Conservation (phyloP, 1,140 invertebrate species). For the Trachymyrmex cornetzi region DNA sequence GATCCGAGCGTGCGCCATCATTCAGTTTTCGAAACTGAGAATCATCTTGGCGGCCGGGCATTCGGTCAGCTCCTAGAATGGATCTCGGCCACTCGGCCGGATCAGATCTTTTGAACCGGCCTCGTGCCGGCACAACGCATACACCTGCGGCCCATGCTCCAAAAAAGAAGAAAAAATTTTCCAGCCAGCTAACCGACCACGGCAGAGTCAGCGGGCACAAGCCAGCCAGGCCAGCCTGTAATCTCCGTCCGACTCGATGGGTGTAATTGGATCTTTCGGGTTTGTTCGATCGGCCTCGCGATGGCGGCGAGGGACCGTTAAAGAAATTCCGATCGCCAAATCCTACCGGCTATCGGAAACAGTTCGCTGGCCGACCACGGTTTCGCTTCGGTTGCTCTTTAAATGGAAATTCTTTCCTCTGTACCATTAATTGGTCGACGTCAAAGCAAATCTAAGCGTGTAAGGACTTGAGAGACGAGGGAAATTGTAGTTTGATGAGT, state of each 20-base stretch:
- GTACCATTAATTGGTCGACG: constrained; percentile 9
- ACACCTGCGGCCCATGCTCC: constrained; percentile 54
- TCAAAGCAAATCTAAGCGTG: constrained; percentile 38
- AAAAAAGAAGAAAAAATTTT: constrained; percentile 25
- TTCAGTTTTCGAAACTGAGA: constrained; percentile 62
- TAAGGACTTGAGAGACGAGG: background rate
- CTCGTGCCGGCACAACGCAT: constrained; percentile 31
- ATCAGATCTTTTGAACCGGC: constrained; percentile 71
- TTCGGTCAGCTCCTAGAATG: constrained; percentile 71
- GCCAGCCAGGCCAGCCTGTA: constrained; percentile 35
- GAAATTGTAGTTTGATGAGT: constrained; percentile 3
- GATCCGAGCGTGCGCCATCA: constrained; percentile 45
- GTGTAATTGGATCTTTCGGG: constrained; percentile 44
- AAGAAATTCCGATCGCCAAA: constrained; percentile 67
- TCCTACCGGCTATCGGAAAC: constrained; percentile 45
- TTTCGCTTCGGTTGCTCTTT: constrained; percentile 22
- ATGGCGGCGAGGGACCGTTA: constrained; percentile 14
- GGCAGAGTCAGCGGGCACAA: constrained; percentile 5
- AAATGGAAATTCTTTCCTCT: constrained; percentile 42
- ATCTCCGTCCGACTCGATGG: constrained; percentile 44
- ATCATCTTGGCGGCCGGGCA: constrained; percentile 56
- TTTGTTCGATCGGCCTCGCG: constrained; percentile 43
- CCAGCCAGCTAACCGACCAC: constrained; percentile 3
- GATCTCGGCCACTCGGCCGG: constrained; percentile 77
- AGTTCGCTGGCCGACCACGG: background rate